These are phyloP conservation scores for Conus canariensis DNA, from an alignment of 2,888 invertebrate species.

Conservation along the genomic window DNA sequence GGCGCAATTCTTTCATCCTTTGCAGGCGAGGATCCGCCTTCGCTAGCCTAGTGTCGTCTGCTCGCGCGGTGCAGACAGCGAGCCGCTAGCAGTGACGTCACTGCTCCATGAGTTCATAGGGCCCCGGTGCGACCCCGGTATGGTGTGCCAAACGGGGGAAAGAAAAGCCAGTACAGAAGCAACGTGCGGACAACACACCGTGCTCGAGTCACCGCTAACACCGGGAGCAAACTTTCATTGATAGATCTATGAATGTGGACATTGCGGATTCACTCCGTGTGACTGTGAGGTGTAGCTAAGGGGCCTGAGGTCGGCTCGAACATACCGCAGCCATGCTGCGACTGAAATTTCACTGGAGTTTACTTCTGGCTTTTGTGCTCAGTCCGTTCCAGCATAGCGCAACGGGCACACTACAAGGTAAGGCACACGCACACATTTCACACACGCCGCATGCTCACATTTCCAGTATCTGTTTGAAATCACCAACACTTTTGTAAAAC, in stretches of 20 bases:
- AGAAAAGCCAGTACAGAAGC: slow-evolving; percentile 32
- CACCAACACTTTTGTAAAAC: no score
- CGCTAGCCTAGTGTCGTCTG: slow-evolving; percentile 25
- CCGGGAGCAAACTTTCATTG: slow-evolving; percentile 7
- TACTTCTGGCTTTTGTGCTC: slow-evolving; percentile 39
- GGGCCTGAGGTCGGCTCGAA: slow-evolving; percentile 32
- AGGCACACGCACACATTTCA: slow-evolving; percentile 5
- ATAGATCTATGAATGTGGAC: slow-evolving; percentile 25
- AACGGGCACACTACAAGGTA: slow-evolving; percentile 38
- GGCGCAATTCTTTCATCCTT: neutral
- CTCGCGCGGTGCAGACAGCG: slow-evolving; percentile 19
- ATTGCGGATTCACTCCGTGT: neutral
- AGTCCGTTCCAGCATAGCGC: slow-evolving; percentile 12
- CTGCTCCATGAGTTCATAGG: slow-evolving; percentile 24
- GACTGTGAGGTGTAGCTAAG: slow-evolving; percentile 25
- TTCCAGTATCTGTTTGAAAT: neutral
- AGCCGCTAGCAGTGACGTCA: slow-evolving; percentile 38
- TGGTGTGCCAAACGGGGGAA: slow-evolving; percentile 4
- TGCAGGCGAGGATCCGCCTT: neutral
- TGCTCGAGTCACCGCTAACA: neutral
- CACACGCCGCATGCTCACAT: neutral
- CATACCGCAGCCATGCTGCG: slow-evolving; percentile 37
- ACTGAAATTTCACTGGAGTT: slow-evolving; percentile 45
- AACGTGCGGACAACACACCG: slow-evolving; percentile 22
- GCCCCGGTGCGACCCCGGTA: slow-evolving; percentile 25